Evolutionary conservation across 2,113 vertebrate species (phyloP).

Genomic region (Oncorhynchus masou): DNA sequence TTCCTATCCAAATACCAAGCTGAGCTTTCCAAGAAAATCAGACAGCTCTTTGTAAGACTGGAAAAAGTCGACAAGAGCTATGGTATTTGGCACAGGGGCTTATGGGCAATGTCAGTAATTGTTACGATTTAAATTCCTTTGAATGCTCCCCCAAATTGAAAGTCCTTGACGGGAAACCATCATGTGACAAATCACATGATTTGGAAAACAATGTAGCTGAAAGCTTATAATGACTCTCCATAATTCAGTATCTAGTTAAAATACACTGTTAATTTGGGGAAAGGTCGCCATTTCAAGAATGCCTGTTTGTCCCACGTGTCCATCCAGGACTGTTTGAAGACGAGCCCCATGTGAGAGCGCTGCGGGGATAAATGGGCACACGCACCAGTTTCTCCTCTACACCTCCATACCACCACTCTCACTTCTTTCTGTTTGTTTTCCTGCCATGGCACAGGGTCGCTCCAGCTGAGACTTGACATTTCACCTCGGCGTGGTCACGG

Average conservation of each 20-base stretch:
- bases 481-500: conserved; percentile 41
- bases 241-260: neutral
- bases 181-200: no score
- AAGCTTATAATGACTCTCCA: neutral
- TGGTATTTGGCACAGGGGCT: conserved; percentile 25
- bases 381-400: conserved; percentile 24
- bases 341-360: conserved; percentile 30
- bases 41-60: conserved; percentile 30
- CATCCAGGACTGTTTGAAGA: neutral
- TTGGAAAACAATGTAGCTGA: neutral
- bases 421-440: conserved; percentile 62
- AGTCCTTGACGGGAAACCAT: conserved; percentile 10
- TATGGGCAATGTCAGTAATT: conserved; percentile 21
- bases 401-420: conserved; percentile 27
- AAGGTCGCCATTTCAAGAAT: conserved; percentile 46
- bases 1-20: conserved; percentile 58
- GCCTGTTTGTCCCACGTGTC: conserved; percentile 31
- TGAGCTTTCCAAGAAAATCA: conserved; percentile 38
- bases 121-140: conserved; percentile 29
- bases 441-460: conserved; percentile 36
- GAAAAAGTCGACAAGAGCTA: conserved; percentile 36
- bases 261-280: neutral
- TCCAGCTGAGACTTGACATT: conserved; percentile 57
- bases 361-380: conserved; percentile 31
- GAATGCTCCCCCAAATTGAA: conserved; percentile 29